Conservation (phyloP, 2,888 invertebrate species). For the Stomorhina lunata region DNA sequence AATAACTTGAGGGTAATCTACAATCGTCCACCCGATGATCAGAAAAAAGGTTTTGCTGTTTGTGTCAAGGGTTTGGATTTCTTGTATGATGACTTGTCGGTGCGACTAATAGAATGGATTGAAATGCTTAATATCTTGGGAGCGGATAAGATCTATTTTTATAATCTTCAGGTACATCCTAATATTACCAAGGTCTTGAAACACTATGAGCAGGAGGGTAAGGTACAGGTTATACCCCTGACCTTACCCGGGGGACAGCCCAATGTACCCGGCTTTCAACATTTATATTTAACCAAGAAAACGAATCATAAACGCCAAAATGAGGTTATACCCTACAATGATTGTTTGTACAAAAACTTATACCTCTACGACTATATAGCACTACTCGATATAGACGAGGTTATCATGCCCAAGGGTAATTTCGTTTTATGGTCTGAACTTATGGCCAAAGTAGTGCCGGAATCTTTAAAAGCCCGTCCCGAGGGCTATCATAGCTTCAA, state of each 20-base stretch:
- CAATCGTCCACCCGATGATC: constrained; percentile 84
- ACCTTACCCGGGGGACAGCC: constrained; percentile 94
- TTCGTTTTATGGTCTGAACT: constrained; percentile 87
- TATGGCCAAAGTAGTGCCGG: constrained; percentile 86
- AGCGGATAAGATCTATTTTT: constrained; percentile 95
- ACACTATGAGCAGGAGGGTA: constrained; percentile 84
- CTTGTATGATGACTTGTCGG: constrained; percentile 93
- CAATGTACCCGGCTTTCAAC: constrained; percentile 92
- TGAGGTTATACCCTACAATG: constrained; percentile 97
- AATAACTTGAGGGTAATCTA: constrained; percentile 92
- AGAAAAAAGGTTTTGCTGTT: constrained; percentile 91
- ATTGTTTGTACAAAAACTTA: constrained; percentile 95
- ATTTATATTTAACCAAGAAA: constrained; percentile 93
- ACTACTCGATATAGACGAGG: constrained; percentile 96
- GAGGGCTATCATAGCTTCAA: constrained; percentile 86
- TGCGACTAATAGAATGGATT: constrained; percentile 95
- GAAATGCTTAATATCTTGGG: constrained; percentile 92
- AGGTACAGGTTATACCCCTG: constrained; percentile 88
- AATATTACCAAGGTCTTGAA: constrained; percentile 90
- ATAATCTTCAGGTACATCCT: constrained; percentile 94
- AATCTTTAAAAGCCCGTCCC: constrained; percentile 84
- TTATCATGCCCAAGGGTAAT: constrained; percentile 91
- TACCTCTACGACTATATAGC: constrained; percentile 94
- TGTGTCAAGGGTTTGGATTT: constrained; percentile 97
- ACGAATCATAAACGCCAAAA: constrained; percentile 96